These are phyloP conservation scores for Latheticus oryzae DNA, from an alignment of 2,888 invertebrate species.

Conservation along the genomic window DNA sequence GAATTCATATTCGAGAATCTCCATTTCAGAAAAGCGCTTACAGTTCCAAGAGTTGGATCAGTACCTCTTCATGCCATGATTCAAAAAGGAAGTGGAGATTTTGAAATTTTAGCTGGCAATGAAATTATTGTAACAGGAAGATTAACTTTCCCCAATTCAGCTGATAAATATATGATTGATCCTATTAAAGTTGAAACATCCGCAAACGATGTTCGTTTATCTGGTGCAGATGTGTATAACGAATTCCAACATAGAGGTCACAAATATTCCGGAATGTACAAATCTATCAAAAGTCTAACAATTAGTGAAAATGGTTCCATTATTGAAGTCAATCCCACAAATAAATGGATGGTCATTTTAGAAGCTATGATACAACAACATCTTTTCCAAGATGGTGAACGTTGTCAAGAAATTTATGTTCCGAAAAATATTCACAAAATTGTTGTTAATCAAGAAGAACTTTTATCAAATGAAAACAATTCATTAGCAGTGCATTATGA, in stretches of 20 bases:
- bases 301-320: constrained; percentile 61
- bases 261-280: constrained; percentile 62
- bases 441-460: constrained; percentile 61
- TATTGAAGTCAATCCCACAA: constrained; percentile 54
- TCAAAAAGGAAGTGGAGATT: constrained; percentile 63
- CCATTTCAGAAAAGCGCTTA: constrained; percentile 57
- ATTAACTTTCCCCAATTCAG: constrained; percentile 71
- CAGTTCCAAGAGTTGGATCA: constrained; percentile 59
- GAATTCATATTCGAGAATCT: constrained; percentile 62
- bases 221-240: constrained; percentile 76
- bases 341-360: constrained; percentile 88
- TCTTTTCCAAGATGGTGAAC: constrained; percentile 73
- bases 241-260: constrained; percentile 79
- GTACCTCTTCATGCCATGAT: constrained; percentile 64
- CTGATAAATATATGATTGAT: constrained; percentile 69
- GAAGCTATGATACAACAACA: constrained; percentile 88
- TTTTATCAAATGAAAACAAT: constrained; percentile 53
- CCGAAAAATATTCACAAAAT: constrained; percentile 73
- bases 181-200: constrained; percentile 63
- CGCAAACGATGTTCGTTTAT: constrained; percentile 67
- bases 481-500: constrained; percentile 58
- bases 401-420: constrained; percentile 77
- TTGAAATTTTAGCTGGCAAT: constrained; percentile 67
- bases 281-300: constrained; percentile 55
- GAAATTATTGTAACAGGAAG: constrained; percentile 78